Base-by-base conservation (phyloP, 2,888 invertebrate genomes). In the Xanthostigma xanthostigma region DNA sequence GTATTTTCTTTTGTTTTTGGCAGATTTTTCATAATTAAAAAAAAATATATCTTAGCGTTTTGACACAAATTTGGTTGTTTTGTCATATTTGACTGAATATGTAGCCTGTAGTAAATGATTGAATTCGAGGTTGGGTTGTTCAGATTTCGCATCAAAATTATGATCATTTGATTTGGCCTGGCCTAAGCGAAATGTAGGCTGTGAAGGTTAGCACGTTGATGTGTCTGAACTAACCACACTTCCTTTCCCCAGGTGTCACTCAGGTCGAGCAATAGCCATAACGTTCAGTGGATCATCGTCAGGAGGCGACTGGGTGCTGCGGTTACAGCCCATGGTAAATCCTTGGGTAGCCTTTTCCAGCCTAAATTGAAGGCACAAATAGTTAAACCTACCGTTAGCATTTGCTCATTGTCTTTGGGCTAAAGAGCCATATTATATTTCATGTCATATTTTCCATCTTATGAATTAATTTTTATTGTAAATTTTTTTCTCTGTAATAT, bases 161-260 rank as follows among this genome's bases (percentile, higher is more conserved):
- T 58, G 58, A 55, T 55, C 56, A 54, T 57, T 54, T 47, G 33
- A 46, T 51, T 44, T 57, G 12, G 46, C 41, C 41, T 48, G 48
- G 47, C 49, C 49, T 55, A 57, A 54, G 54, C 53, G 54, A 60
- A 58, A 60, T 64, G 62, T 67, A 67, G 66, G 66, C 64, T 65
- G 63, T 63, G 63, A 64, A 61, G 62, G 59, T 65, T 63, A 63
- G 62, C 61, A 62, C 64, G 59, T 27, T 60, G 61, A 60, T 64
- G 63, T 65, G 61, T 65, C 60, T 61, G 51, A 54, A 62, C 61
- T 71, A 71, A 69, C 70, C 64, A 66, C 65, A 67, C 65, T 70
- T 71, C 70, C 70, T 70, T 70, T 71, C 70, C 70, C 69, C 70
- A 71, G 71, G 71, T 71, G 68, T 60, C 50, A 50, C 50, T 51